Base-by-base conservation (phyloP, 2,113 vertebrate genomes). In the Nannobrachium achirus region DNA sequence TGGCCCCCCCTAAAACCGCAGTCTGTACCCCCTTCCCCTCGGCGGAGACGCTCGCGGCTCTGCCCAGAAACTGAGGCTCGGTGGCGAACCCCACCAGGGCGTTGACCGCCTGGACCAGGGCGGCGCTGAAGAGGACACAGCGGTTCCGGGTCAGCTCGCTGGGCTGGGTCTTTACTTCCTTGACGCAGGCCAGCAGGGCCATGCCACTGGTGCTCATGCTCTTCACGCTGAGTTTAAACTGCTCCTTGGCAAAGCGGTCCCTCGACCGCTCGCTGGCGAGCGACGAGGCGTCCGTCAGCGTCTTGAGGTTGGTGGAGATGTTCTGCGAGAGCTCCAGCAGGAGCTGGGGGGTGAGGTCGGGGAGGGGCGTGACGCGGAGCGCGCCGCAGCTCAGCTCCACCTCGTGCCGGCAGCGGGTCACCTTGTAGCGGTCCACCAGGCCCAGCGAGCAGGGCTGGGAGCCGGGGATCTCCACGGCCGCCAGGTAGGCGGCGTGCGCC, bases 21-120 rank as follows among this genome's bases (percentile, higher is more conserved):
- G 97, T 99, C 92, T 98, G 97, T 80, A 98, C 97, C 46, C 95
- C 95, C 89, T 97, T 98, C 73, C 97, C 98, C 90, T 98, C 96
- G 0, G 94, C 71, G 63, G 94, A 95, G 79, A 99, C 88, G 56
- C 86, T 83, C 1, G 98, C 98, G 6, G 97, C 94, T 82, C 93
- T 92, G 72, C 98, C 98, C 88, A 98, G 90, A 90, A 99, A 99
- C 90, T 96, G 96, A 10, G 97, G 96, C 92, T 99, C 98, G 2
- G 95, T 98, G 87, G 98, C 97, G 41, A 99, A 99, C 63, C 96
- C 97, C 15, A 98, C 98, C 78, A 99, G 88, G 19, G 98, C 97
- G 1, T 93, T 83, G 72, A 99, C 98, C 0, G 97, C 92, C 87
- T 98, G 97, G 76, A 97, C 94, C 81, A 99, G 92, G 15, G 98